phyloP scores from a whole-genome alignment of 1,140 invertebrate genomes.

The Leucophenga varia region DNA sequence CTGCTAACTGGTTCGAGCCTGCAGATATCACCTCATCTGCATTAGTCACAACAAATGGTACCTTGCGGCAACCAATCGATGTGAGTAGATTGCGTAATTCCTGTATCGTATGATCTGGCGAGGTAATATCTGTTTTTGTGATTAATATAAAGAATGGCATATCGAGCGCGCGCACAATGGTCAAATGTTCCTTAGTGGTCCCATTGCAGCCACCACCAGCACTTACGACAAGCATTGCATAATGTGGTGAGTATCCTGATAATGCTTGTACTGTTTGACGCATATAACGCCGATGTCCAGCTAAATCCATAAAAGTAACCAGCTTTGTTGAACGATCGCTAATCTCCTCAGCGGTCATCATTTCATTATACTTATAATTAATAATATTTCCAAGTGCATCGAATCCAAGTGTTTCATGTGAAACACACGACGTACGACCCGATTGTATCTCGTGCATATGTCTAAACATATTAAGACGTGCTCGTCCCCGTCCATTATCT shows the following conservation, averaged over 20 bases:
- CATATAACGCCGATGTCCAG: constrained; percentile 95
- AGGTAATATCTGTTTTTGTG: constrained; percentile 85
- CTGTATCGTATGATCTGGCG: constrained; percentile 61
- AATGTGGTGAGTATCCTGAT: constrained; percentile 92
- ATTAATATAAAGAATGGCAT: constrained; percentile 89
- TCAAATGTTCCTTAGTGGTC: constrained; percentile 81
- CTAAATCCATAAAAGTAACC: constrained; percentile 94
- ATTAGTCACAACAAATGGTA: constrained; percentile 68
- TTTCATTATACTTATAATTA: constrained; percentile 84
- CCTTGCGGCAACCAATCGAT: constrained; percentile 66
- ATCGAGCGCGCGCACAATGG: constrained; percentile 78
- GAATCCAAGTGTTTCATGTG: constrained; percentile 95
- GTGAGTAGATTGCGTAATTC: constrained; percentile 68
- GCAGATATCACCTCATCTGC: constrained; percentile 74
- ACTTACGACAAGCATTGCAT: constrained; percentile 87
- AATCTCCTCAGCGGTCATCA: constrained; percentile 92
- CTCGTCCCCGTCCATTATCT: constrained; percentile 93
- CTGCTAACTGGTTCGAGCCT: constrained; percentile 63
- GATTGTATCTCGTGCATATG: constrained; percentile 96
- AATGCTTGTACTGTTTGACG: constrained; percentile 93
- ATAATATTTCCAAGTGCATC: constrained; percentile 76
- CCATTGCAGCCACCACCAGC: constrained; percentile 63
- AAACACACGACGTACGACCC: constrained; percentile 94
- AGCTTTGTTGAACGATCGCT: constrained; percentile 87
- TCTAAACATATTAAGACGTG: constrained; percentile 92